These are phyloP conservation scores for Euphysa ruthae DNA, from an alignment of 30 jellyfish, hydroid and myxozoan species.

Conservation along the genomic window DNA sequence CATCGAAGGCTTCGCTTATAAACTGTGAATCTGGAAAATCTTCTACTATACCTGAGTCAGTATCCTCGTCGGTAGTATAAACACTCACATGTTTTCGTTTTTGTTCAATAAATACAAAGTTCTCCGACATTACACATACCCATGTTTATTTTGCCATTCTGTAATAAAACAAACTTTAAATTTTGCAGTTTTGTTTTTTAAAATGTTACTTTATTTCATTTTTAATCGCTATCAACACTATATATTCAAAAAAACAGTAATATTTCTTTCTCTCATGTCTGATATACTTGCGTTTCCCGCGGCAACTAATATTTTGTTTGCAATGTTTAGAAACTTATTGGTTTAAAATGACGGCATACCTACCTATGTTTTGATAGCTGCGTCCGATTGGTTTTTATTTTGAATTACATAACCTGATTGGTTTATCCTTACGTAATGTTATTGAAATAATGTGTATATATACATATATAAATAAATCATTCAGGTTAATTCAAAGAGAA, in stretches of 20 bases:
- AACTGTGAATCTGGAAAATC: slow-evolving; percentile 3
- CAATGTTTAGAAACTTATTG: neutral
- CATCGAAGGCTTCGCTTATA: slow-evolving; percentile 3
- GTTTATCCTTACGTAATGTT: neutral
- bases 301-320: slow-evolving; percentile 2
- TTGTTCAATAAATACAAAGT: too few relatives aligned
- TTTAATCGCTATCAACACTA: neutral
- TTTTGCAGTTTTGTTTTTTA: neutral
- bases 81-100: too few relatives aligned
- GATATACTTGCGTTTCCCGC: neutral
- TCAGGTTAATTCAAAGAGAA: too few relatives aligned
- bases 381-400: neutral
- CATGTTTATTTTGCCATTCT: neutral
- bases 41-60: slow-evolving; percentile 21
- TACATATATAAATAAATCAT: too few relatives aligned
- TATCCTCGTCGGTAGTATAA: too few relatives aligned
- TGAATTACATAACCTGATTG: too few relatives aligned
- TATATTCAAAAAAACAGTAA: neutral
- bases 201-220: neutral
- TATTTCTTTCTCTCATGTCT: neutral
- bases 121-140: neutral
- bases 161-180: neutral
- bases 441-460: too few relatives aligned
- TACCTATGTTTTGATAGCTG: too few relatives aligned
- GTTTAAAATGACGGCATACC: neutral